These are phyloP conservation scores for Eleutherodactylus coqui DNA, from an alignment of 2,797 vertebrate species.

Conservation along the genomic window DNA sequence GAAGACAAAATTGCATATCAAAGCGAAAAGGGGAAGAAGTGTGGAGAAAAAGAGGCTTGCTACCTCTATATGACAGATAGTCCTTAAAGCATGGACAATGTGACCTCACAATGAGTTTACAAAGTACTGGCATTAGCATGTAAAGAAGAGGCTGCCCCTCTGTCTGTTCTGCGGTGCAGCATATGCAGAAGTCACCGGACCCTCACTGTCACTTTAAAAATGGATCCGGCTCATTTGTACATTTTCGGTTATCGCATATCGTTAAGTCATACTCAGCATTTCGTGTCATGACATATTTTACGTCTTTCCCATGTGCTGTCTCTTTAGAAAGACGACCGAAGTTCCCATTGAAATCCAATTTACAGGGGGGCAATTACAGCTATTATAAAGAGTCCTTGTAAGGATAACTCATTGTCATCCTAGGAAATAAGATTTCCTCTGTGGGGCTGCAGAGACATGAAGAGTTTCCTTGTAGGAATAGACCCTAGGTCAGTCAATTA, in stretches of 20 bases:
- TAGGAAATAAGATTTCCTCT: not conserved
- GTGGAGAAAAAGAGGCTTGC: conserved; percentile 76
- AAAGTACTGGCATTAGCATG: conserved; percentile 81
- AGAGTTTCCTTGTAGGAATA: not conserved
- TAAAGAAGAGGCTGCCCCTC: conserved; percentile 70
- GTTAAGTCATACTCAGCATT: not conserved
- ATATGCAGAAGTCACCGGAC: not conserved
- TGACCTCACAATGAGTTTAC: conserved; percentile 80
- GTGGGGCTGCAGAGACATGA: not conserved
- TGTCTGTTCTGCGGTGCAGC: conserved; percentile 35
- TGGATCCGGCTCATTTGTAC: not conserved
- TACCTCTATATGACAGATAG: conserved; percentile 82
- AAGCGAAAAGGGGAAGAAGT: conserved; percentile 78
- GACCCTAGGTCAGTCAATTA: not conserved
- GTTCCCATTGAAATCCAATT: not conserved
- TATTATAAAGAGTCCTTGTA: not conserved
- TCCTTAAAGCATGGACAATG: conserved; percentile 80
- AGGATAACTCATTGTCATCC: not conserved
- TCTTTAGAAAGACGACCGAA: not conserved
- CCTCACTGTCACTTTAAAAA: not conserved
- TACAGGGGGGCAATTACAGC: not conserved
- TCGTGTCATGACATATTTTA: not conserved
- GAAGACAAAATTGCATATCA: conserved; percentile 83
- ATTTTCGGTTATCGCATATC: not conserved
- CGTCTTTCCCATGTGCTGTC: not conserved